Conservation (phyloP, 2,797 vertebrate genomes). For the Steatocranus sp. region DNA sequence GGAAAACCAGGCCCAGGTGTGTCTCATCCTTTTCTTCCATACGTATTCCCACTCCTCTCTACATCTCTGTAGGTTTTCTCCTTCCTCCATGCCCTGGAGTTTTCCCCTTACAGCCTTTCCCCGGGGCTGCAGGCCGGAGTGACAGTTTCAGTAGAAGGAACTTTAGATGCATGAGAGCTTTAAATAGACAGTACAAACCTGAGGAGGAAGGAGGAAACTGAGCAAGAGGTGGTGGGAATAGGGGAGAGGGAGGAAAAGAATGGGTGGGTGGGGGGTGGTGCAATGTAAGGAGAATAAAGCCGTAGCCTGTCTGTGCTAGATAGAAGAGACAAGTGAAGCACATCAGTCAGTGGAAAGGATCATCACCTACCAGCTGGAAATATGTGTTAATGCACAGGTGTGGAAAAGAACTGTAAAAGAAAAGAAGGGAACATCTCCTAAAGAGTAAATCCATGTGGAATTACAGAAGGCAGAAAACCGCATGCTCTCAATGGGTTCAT, state of each 20-base stretch:
- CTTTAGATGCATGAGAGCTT: constrained; percentile 19
- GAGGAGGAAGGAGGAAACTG: neutral
- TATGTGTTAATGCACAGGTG: neutral
- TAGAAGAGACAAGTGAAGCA: neutral
- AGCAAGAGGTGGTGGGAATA: neutral
- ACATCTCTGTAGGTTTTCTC: neutral
- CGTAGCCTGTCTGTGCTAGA: neutral
- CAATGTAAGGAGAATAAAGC: neutral
- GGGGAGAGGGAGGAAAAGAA: neutral
- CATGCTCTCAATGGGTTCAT: neutral
- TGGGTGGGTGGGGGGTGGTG: neutral
- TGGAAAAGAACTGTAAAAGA: neutral
- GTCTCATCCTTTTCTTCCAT: neutral
- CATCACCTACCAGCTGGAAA: neutral
- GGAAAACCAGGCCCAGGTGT: neutral
- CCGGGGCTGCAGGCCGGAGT: neutral
- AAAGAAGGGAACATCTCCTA: neutral
- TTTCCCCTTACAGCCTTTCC: neutral
- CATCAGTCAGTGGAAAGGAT: neutral
- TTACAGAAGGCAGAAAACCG: neutral
- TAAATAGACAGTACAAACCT: constrained; percentile 33
- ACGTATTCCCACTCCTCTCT: neutral
- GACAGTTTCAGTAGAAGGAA: constrained; percentile 3
- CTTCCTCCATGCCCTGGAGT: neutral
- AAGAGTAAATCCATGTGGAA: neutral